Evolutionary conservation across 1,140 invertebrate genomes (phyloP), one percentile per base, ranked within the genome.

Genomic region (Drosophila athabasca): DNA sequence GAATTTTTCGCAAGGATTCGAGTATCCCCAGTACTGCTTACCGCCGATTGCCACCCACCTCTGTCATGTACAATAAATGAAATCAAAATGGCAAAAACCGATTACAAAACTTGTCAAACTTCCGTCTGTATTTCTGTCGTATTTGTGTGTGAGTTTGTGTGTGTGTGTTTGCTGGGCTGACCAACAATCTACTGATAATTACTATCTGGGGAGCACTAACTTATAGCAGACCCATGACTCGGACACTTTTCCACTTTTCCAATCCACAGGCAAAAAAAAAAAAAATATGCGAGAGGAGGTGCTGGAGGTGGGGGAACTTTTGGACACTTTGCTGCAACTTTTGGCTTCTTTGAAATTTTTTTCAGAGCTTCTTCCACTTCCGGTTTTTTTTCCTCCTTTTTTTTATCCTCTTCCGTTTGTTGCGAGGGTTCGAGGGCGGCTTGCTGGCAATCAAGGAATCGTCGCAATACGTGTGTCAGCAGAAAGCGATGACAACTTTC

Each of bases 141-240:
- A 3, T 39, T 11, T 31, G 52, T 55, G 51, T 29, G 11, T 43
- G 45, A 15, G 22, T 55, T 44, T 6, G 35, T 58, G 60, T 13
- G 35, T 5, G 35, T 49, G 45, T 49, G 35, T 48, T 22, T 11
- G 13, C 46, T 39, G 15, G 19, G 49, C 74, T 73, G 65, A 68
- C 66, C 74, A 70, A 87, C 83, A 87, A 87, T 88, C 83, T 71
- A 82, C 71, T 82, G 82, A 87, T 87, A 87, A 87, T 87, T 87
- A 88, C 82, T 87, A 88, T 88, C 82, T 88, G 83, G 83, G 82
- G 82, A 87, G 71, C 79, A 82, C 81, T 84, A 84, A 87, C 82
- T 82, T 87, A 87, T 70, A 79, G 76, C 71, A 43, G 49, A 24
- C 46, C 57, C 55, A 48, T 68, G 66, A 69, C 66, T 68, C 31